Percentiles rank a stretch among this genome's conserved stretches.
phyloP scores from a whole-genome alignment of 1,140 invertebrate species.

The Monomorium pharaonis region DNA sequence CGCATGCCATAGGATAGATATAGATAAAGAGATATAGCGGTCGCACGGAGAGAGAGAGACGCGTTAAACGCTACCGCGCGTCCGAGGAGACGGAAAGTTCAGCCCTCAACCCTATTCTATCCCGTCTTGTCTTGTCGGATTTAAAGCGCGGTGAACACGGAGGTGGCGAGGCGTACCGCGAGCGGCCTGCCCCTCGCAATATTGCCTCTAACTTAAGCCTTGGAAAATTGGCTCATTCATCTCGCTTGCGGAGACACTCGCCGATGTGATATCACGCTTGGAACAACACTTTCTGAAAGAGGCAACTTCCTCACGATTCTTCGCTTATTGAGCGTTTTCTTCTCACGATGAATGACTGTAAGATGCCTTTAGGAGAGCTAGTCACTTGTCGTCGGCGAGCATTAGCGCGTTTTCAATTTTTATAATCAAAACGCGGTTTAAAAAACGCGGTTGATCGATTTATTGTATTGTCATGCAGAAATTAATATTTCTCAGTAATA shows the following conservation, averaged over 20 bases:
- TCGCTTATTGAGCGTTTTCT: neutral
- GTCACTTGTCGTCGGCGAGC: neutral
- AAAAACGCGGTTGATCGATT: neutral
- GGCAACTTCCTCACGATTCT: neutral
- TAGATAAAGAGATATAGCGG: constrained; percentile 45
- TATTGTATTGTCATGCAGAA: neutral
- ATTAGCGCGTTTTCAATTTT: neutral
- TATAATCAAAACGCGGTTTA: neutral
- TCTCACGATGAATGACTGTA: neutral
- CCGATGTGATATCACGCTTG: constrained; percentile 60
- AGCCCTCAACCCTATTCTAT: neutral
- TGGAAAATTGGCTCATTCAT: constrained; percentile 82
- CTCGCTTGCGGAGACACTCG: constrained; percentile 70
- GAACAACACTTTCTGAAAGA: constrained; percentile 53
- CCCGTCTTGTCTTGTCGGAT: neutral
- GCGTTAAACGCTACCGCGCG: constrained; percentile 54
- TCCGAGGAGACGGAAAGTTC: constrained; percentile 46
- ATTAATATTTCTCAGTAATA: neutral
- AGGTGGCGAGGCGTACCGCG: neutral
- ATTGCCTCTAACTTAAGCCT: constrained; percentile 80
- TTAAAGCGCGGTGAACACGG: neutral
- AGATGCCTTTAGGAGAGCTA: neutral
- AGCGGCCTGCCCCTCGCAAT: constrained; percentile 71
- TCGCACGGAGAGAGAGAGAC: neutral
- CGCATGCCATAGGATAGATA: too few species aligned